Evolutionary conservation across 1,140 invertebrate genomes (phyloP).

Genomic region (Diabrotica undecimpunctata): DNA sequence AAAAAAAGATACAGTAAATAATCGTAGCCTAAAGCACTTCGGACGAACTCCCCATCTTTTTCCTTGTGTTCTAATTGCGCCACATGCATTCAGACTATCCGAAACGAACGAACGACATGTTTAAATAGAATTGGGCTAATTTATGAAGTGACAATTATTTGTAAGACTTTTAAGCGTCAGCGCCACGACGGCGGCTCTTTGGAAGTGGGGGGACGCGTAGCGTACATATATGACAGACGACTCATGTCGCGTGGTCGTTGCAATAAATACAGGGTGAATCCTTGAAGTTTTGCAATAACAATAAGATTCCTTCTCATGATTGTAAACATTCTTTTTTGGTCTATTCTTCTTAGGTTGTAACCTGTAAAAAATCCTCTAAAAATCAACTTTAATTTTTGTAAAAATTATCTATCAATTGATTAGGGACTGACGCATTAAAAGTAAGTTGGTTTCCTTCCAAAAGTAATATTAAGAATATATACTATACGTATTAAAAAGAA

Average conservation of each 20-base stretch:
- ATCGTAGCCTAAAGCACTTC: not conserved
- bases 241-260: not conserved
- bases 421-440: no score
- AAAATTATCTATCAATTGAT: no score
- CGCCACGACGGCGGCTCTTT: not conserved
- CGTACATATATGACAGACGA: not conserved
- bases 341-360: no score
- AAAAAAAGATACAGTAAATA: not conserved
- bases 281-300: no score
- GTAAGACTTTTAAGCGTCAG: constrained; percentile 30
- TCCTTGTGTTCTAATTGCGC: not conserved
- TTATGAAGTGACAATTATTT: constrained; percentile 42
- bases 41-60: not conserved
- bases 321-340: no score
- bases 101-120: constrained; percentile 28
- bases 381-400: no score
- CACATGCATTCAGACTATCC: not conserved
- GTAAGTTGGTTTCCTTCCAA: no score
- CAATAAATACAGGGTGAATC: no score
- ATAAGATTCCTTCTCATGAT: no score
- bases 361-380: no score
- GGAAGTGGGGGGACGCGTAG: not conserved
- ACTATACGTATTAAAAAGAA: no score
- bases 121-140: constrained; percentile 41
- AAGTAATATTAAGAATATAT: no score